Conservation (phyloP, 2,888 invertebrate genomes). For the Drosophila conformis region DNA sequence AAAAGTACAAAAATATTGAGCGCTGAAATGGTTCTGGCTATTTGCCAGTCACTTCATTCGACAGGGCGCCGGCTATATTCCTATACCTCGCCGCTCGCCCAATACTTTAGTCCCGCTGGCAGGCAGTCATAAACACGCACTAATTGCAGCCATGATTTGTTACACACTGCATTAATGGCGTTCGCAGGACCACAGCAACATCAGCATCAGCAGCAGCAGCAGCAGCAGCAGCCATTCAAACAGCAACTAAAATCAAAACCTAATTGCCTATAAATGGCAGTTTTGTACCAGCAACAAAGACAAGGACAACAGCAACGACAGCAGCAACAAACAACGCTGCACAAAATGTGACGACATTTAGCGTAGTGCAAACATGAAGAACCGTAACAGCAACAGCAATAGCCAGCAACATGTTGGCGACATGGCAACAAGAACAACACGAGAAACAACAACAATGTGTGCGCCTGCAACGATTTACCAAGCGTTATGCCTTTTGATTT, state of each 20-base stretch:
- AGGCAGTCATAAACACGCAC: constrained; percentile 81
- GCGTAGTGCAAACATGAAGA: constrained; percentile 64
- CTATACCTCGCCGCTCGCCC: not conserved
- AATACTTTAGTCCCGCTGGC: constrained; percentile 37
- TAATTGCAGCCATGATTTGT: constrained; percentile 81
- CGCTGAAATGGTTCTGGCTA: constrained; percentile 66
- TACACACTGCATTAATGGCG: constrained; percentile 77
- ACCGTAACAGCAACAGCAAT: constrained; percentile 32
- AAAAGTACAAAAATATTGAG: constrained; percentile 66
- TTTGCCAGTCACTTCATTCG: constrained; percentile 24
- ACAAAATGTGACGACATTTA: constrained; percentile 78
- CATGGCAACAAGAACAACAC: constrained; percentile 29
- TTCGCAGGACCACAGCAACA: constrained; percentile 57
- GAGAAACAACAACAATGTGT: constrained; percentile 30
- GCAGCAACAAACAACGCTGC: constrained; percentile 13
- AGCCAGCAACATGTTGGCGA: constrained; percentile 34
- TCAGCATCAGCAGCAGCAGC: constrained; percentile 42
- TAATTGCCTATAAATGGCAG: constrained; percentile 81
- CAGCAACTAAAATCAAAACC: constrained; percentile 69
- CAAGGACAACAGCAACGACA: constrained; percentile 21
- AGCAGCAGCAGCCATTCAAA: constrained; percentile 54
- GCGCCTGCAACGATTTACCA: constrained; percentile 40
- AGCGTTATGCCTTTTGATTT: constrained; percentile 73
- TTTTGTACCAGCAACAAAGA: constrained; percentile 56
- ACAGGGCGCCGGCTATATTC: constrained; percentile 8